phyloP scores from a whole-genome alignment of 2,888 invertebrate genomes.

The Ennomos quercinarius region DNA sequence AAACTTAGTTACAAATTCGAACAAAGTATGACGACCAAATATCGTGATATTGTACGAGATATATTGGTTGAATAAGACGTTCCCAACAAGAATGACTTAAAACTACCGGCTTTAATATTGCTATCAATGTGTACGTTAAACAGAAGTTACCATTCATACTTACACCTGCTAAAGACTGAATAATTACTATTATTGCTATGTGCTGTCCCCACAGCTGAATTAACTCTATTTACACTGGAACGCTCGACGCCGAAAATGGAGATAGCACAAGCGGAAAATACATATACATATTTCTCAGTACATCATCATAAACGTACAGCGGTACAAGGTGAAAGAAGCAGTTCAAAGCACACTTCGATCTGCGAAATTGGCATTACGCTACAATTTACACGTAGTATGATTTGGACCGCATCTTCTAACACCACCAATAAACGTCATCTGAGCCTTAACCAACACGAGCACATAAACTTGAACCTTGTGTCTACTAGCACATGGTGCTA shows the following conservation, averaged over 20 bases:
- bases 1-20: slow-evolving; percentile 17
- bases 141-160: slow-evolving; percentile 47
- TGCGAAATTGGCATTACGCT: neutral
- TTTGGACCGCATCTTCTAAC: neutral
- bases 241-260: slow-evolving; percentile 21
- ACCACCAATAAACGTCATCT: no score
- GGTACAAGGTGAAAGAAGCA: neutral
- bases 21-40: slow-evolving; percentile 22
- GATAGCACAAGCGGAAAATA: slow-evolving; percentile 27
- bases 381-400: neutral
- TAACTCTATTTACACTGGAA: slow-evolving; percentile 35
- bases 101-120: slow-evolving; percentile 40
- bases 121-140: slow-evolving; percentile 47
- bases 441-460: no score
- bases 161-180: slow-evolving; percentile 39
- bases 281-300: slow-evolving; percentile 30
- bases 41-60: slow-evolving; percentile 10
- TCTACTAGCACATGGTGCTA: no score
- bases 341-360: neutral
- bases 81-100: slow-evolving; percentile 30
- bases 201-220: slow-evolving; percentile 34
- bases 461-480: no score
- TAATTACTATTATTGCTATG: slow-evolving; percentile 28
- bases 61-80: slow-evolving; percentile 15
- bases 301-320: slow-evolving; percentile 11